Conservation (phyloP, 2,797 vertebrate species). For the Pipistrellus pipistrellus region DNA sequence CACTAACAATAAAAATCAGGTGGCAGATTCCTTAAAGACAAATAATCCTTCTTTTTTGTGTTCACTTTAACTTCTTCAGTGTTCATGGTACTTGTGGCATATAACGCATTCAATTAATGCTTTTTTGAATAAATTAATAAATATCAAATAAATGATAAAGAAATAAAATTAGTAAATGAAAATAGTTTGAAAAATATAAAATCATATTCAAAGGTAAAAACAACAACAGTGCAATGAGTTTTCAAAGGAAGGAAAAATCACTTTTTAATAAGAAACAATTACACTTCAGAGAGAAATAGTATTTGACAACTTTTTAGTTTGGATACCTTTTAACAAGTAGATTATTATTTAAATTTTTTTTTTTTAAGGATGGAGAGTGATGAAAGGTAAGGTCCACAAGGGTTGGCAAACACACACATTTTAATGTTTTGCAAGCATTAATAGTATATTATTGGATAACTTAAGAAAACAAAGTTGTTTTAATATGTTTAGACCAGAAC, state of each 20-base stretch:
- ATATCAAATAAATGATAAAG: neutral
- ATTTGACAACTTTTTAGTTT: neutral
- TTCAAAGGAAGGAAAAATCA: slow-evolving; percentile 42
- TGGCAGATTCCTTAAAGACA: neutral
- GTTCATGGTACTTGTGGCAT: neutral
- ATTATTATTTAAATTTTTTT: neutral
- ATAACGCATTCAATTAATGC: neutral
- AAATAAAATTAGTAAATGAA: neutral
- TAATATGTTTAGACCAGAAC: neutral
- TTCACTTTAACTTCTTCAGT: neutral
- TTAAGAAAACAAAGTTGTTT: neutral
- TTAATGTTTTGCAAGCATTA: neutral
- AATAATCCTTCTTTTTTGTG: neutral
- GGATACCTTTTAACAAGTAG: neutral
- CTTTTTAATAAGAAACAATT: neutral
- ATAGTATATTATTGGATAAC: neutral
- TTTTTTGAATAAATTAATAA: neutral
- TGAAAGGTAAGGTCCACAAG: neutral
- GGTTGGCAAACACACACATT: neutral
- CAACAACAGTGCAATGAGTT: neutral
- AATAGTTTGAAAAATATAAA: slow-evolving; percentile 13
- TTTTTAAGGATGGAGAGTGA: neutral
- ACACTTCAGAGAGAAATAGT: neutral
- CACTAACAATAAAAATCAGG: neutral
- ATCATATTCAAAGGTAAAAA: neutral